Conservation (phyloP, 2,888 invertebrate genomes). For the Hydrotaea cyrtoneurina region DNA sequence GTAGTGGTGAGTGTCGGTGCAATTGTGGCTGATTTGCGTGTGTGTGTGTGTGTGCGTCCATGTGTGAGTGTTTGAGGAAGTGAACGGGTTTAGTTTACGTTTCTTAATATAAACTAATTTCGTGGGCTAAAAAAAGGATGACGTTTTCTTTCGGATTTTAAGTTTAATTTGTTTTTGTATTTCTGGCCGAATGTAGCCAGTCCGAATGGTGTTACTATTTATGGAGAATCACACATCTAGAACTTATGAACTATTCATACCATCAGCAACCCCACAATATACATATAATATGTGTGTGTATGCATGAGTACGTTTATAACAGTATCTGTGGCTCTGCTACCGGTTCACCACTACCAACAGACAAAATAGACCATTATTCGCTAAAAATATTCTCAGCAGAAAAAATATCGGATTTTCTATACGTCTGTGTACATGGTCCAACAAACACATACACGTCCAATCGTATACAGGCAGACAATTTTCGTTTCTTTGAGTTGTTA, state of each 20-base stretch:
- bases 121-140: constrained; percentile 44
- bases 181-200: too few species aligned
- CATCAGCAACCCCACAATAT: not conserved
- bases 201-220: constrained; percentile 75
- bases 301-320: not conserved
- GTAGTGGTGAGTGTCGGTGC: constrained; percentile 33
- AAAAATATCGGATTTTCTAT: too few species aligned
- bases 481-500: too few species aligned
- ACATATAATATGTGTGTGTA: not conserved
- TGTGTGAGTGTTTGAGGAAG: constrained; percentile 31
- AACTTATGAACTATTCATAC: constrained; percentile 29
- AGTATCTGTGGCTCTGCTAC: not conserved
- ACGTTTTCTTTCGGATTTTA: constrained; percentile 32
- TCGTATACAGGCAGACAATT: too few species aligned
- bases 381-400: constrained; percentile 22
- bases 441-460: too few species aligned
- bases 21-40: not conserved
- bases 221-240: constrained; percentile 71
- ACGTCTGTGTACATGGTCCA: too few species aligned
- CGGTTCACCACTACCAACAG: not conserved
- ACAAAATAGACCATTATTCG: not conserved
- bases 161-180: constrained; percentile 13
- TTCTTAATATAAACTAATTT: constrained; percentile 30
- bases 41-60: not conserved
- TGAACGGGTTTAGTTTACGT: constrained; percentile 46